Evolutionary conservation across 2,113 vertebrate species (phyloP).

Genomic region (Cricetomys ansorgei): DNA sequence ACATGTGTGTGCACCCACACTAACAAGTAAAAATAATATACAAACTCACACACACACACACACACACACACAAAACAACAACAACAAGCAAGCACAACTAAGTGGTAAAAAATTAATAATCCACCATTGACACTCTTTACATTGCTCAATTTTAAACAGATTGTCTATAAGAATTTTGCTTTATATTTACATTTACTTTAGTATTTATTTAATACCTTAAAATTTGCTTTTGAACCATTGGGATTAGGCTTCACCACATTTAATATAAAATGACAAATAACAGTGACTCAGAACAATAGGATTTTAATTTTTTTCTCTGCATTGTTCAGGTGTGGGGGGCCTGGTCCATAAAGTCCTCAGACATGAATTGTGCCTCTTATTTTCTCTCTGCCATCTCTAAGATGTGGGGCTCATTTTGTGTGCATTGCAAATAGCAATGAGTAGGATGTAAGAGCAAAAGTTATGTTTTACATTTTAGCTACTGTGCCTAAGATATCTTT

Average conservation of each 20-base stretch:
- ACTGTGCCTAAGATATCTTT: no score
- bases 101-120: neutral
- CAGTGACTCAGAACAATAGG: neutral
- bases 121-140: neutral
- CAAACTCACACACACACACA: neutral
- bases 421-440: neutral
- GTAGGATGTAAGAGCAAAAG: no score
- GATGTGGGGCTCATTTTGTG: neutral
- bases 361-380: neutral
- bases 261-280: neutral
- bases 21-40: neutral
- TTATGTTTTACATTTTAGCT: no score
- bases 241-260: neutral
- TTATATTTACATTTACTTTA: constrained; percentile 26
- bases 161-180: neutral
- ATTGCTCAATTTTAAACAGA: neutral
- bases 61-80: neutral
- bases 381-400: neutral
- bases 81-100: neutral
- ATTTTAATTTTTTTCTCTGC: neutral
- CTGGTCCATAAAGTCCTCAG: neutral
- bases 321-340: neutral
- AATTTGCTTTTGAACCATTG: neutral
- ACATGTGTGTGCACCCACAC: neutral
- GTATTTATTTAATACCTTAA: neutral